Evolutionary conservation across 2,113 vertebrate genomes (phyloP), one percentile per base, ranked within the genome.

Genomic region (Anguilla japonica): DNA sequence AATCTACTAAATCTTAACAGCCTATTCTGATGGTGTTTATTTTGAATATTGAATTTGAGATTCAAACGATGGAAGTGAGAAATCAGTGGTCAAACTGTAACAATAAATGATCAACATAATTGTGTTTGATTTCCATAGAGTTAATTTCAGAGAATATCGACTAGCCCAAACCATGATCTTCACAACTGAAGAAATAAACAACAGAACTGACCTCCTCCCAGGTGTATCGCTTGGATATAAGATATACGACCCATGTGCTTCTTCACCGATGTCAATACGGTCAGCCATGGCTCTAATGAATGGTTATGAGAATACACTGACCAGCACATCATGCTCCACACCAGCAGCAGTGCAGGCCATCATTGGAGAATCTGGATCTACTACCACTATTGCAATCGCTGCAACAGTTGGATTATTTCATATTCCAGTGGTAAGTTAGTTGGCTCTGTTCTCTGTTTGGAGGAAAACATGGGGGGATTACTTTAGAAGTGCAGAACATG

Each of bases 121-220:
- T 7, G n/a, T 34, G 71, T 75, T n/a, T 34, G 4, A 9, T 86
- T 46, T 9, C 15, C 82, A 53, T 53, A 93, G 92, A 46, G 81
- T 94, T 43, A 92, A 93, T 79, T 89, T 94, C 82, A 90, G 88
- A 92, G 89, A 91, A 84, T 92, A 92, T 43, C 90, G 86, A 9
- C 90, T 92, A 83, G 89, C 86, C 46, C 91, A 91, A 75, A 92
- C 92, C 4, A 92, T 93, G 92, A 89, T 93, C 15, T 93, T 93
- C 87, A 89, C 90, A 50, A 91, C 90, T 83, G 89, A 92, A 57
- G 91, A 93, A 87, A 92, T 93, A 50, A 93, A 93, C 79, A 90
- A 88, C 46, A 88, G 88, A 7, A 84, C 83, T 15, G 84, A 86
- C 50, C 18, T 86, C 11, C 84, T 86, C 2, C 84, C 75, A 46